phyloP scores from a whole-genome alignment of 1,140 invertebrate genomes.

The Drosophila saltans region DNA sequence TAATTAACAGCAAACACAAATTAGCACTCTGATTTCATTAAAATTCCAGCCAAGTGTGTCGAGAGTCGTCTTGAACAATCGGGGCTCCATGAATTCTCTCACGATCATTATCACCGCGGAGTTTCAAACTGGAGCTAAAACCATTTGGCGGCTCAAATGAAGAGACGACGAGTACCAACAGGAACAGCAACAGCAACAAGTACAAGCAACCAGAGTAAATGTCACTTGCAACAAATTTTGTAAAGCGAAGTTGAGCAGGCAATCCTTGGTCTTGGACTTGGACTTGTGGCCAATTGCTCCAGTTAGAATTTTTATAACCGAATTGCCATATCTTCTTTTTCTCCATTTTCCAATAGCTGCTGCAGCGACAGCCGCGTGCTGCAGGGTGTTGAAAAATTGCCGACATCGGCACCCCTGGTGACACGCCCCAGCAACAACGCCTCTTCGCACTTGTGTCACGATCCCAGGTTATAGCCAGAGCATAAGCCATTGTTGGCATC shows the following conservation, averaged over 20 bases:
- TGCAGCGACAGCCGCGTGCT: conserved; percentile 45
- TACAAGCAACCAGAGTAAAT: conserved; percentile 53
- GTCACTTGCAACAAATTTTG: conserved; percentile 72
- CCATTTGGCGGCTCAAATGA: conserved; percentile 44
- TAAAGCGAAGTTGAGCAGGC: conserved; percentile 30
- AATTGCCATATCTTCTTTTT: conserved; percentile 57
- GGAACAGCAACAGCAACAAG: conserved; percentile 8
- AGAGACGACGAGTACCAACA: conserved; percentile 25
- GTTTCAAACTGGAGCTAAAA: conserved; percentile 43
- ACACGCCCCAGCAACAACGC: conserved; percentile 22
- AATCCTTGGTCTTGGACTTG: conserved; percentile 18
- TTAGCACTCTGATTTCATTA: conserved; percentile 67
- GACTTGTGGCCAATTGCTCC: conserved; percentile 45
- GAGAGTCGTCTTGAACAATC: conserved; percentile 46
- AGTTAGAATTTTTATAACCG: conserved; percentile 72
- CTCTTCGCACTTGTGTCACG: conserved; percentile 75
- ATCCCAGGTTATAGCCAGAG: conserved; percentile 41
- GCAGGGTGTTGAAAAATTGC: conserved; percentile 77
- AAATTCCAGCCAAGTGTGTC: conserved; percentile 52
- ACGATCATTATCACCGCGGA: conserved; percentile 67
- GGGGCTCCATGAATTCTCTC: conserved; percentile 59
- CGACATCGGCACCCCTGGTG: conserved; percentile 55
- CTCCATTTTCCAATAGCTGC: conserved; percentile 74
- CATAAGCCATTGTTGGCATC: conserved; percentile 70
- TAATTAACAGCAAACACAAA: conserved; percentile 69